Base-by-base conservation (phyloP, 1,140 invertebrate genomes). In the Choristoneura fumiferana region DNA sequence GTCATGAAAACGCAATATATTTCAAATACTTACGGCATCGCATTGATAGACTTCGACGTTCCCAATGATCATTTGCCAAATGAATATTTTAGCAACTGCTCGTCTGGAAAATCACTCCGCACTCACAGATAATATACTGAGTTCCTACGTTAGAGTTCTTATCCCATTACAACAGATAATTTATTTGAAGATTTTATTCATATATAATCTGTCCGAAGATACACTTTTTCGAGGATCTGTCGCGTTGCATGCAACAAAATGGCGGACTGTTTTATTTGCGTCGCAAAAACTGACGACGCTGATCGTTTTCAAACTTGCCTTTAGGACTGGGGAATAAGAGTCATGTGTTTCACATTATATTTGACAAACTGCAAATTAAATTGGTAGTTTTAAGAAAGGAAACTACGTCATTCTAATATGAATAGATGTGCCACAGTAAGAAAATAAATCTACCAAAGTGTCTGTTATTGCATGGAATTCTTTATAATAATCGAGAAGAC, bases 111-210 rank as follows among this genome's bases (percentile, higher is more conserved):
- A 49, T 49, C 22, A 49, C 43, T 22, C 43, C 43, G 22, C 43
- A 49, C 12, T 49, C 43, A 49, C 43, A 49, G 43, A 49, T 49
- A 49, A 49, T 49, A 18, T 49, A 49, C 43, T 49, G 43, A 49
- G 43, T 49, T 22, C 10, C 43, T 1, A 33, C 43, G 18, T 6
- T 22, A 49, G 43, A n/a, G n/a, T n/a, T 12, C 8, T 49, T 49
- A 49, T 49, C n/a, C 43, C 43, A 49, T 49, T 49, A 49, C 12
- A 18, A 49, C 43, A 49, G 43, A 49, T 49, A 49, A 22, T 22
- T 18, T 12, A 49, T 49, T 49, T 22, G 4, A 29, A 13, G 43
- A 49, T 49, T 49, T 49, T 49, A 49, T 49, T 49, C 22, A 29
- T 49, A 22, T 49, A 49, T 49, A 49, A 49, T 49, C 43, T 49